Evolutionary conservation across 37 sponge, comb jelly and placozoan species (phyloP), one percentile per base, ranked within the genome.

Genomic region (Ephydatia muelleri): DNA sequence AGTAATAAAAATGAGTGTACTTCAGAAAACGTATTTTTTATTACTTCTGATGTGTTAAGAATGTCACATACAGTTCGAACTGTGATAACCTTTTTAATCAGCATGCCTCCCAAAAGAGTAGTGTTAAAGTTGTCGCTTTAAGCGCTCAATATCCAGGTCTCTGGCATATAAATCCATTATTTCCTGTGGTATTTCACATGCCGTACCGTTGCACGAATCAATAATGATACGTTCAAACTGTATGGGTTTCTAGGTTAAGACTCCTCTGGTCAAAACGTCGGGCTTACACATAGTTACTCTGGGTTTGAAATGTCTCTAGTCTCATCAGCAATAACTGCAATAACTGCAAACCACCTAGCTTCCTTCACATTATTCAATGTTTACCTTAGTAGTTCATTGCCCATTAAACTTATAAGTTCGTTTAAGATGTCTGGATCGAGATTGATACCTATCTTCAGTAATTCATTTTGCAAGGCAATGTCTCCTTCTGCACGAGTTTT

Each of bases 231-330:
- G 9, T 71, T 82, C 73, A 23, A 67, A 70, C 39, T 72, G 74
- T n/a, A n/a, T n/a, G 74, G 38, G 35, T 38, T 35, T 32, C 29
- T 3, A 83, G 27, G 28, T 26, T 16, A 31, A 83, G 16, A 6
- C 31, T 28, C 73, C 64, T 28, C 49, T 91, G 91, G 6, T 90
- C 83, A 77, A 86, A 82, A 37, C 83, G 38, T 26, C 73, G 25
- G 34, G 64, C 49, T 57, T 67, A 32, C 14, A 12, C 6, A n/a
- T n/a, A n/a, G n/a, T n/a, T n/a, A n/a, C n/a, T n/a, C n/a, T n/a
- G n/a, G n/a, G n/a, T n/a, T n/a, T n/a, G n/a, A n/a, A n/a, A n/a
- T n/a, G n/a, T n/a, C n/a, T n/a, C n/a, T n/a, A n/a, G n/a, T n/a
- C n/a, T n/a, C n/a, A n/a, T n/a, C n/a, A n/a, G n/a, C n/a, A n/a